Evolutionary conservation across 2,797 vertebrate genomes (phyloP).

Genomic region (Cetoscarus ocellatus): DNA sequence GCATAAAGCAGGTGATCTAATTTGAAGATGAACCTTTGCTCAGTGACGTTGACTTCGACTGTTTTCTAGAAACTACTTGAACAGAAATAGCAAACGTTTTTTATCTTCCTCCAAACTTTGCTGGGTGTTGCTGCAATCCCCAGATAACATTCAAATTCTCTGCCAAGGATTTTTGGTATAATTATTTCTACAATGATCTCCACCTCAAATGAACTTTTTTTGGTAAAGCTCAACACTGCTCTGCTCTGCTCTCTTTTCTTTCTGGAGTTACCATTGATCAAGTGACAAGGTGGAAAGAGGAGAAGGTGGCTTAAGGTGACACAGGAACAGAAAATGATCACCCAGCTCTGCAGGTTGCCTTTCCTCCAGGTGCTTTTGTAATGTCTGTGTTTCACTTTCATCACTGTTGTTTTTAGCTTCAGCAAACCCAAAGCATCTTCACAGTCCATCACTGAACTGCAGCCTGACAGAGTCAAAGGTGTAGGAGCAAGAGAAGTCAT

Average conservation of each 20-base stretch:
- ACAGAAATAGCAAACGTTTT: background rate
- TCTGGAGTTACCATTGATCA: background rate
- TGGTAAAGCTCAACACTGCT: background rate
- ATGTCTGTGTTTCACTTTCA: background rate
- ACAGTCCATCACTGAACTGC: too few species aligned
- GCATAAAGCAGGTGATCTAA: constrained; percentile 4
- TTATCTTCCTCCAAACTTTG: background rate
- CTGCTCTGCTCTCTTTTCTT: background rate
- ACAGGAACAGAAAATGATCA: background rate
- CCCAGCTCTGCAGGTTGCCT: background rate
- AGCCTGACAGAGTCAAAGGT: too few species aligned
- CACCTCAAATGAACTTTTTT: background rate
- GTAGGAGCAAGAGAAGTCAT: too few species aligned
- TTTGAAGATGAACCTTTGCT: background rate
- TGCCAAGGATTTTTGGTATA: background rate
- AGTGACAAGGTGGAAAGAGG: background rate
- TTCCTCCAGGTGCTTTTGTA: background rate
- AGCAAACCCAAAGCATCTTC: too few species aligned
- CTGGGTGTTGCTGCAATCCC: background rate
- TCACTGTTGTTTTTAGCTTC: background rate
- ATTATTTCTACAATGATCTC: background rate
- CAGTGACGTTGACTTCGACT: background rate
- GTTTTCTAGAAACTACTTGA: background rate
- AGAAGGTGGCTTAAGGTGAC: background rate
- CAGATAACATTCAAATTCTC: background rate